These are phyloP conservation scores for Sphenopsis melanotis DNA, from an alignment of 2,797 vertebrate species.

Conservation along the genomic window DNA sequence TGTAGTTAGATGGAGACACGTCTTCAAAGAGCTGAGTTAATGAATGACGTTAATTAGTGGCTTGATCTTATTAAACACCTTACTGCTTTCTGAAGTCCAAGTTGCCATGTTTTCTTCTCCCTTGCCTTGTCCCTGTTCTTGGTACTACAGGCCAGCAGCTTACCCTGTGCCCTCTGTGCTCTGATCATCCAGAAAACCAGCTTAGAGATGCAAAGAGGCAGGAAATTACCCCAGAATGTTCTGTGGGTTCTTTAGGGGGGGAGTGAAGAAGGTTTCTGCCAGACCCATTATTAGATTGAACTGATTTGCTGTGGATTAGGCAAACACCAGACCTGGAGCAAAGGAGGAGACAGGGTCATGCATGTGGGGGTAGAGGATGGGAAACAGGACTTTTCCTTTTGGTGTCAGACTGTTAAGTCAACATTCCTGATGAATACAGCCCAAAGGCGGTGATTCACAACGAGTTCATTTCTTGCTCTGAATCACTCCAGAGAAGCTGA, in stretches of 20 bases:
- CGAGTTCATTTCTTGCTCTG: neutral
- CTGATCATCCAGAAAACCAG: neutral
- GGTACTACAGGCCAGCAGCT: neutral
- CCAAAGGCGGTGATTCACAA: neutral
- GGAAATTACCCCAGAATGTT: neutral
- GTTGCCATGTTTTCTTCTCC: neutral
- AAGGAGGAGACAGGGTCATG: neutral
- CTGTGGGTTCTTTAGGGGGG: neutral
- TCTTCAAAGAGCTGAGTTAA: neutral
- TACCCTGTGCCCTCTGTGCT: neutral
- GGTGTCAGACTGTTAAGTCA: neutral
- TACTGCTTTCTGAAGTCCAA: neutral
- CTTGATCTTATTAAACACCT: neutral
- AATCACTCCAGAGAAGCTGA: neutral
- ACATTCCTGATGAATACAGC: neutral
- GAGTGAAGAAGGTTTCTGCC: neutral
- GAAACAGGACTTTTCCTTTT: neutral
- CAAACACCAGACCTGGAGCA: neutral
- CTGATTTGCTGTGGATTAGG: neutral
- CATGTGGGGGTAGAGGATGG: neutral
- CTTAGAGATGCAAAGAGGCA: neutral
- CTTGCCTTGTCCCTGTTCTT: neutral
- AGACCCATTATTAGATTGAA: neutral
- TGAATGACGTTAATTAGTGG: neutral
- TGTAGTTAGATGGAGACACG: neutral